Conservation (phyloP, 2,113 vertebrate species). For the Sinocyclocheilus anophthalmus region DNA sequence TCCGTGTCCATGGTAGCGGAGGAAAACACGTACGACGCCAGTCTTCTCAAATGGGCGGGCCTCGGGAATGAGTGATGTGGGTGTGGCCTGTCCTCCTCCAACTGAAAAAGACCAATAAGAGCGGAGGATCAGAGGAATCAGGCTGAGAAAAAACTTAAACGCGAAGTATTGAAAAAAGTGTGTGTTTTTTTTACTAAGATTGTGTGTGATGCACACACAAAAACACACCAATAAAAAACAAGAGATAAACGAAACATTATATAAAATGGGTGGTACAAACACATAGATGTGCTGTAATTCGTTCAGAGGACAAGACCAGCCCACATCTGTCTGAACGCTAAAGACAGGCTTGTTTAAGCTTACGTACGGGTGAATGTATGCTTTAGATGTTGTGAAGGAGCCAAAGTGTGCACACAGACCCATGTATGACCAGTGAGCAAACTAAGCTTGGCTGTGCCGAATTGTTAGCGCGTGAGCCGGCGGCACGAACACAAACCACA, state of each 20-base stretch:
- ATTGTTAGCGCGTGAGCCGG: too few relatives aligned
- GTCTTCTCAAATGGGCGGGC: conserved; percentile 98
- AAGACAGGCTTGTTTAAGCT: conserved; percentile 9
- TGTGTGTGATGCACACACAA: conserved; percentile 41
- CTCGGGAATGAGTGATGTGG: conserved; percentile 75
- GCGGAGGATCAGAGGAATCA: conserved; percentile 79
- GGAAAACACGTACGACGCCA: conserved; percentile 99
- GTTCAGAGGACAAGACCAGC: conserved; percentile 37
- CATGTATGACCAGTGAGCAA: conserved; percentile 39
- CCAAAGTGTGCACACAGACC: conserved; percentile 35
- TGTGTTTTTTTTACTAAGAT: neutral
- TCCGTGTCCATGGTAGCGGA: conserved; percentile 98
- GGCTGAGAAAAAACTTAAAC: conserved; percentile 40
- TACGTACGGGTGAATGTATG: neutral
- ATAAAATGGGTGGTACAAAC: conserved; percentile 12
- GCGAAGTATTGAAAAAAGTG: conserved; percentile 33
- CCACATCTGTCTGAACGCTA: conserved; percentile 14
- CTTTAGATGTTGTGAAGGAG: conserved; percentile 30
- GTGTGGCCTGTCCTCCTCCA: conserved; percentile 95
- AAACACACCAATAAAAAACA: conserved; percentile 35
- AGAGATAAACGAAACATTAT: conserved; percentile 11
- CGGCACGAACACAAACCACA: too few relatives aligned
- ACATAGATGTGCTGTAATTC: conserved; percentile 35
- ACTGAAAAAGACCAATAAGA: conserved; percentile 99
- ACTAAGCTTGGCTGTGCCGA: conserved; percentile 46